These are phyloP conservation scores for Anthopleura sola DNA, from an alignment of 64 coral and sea anemone genomes.

Conservation along the genomic window DNA sequence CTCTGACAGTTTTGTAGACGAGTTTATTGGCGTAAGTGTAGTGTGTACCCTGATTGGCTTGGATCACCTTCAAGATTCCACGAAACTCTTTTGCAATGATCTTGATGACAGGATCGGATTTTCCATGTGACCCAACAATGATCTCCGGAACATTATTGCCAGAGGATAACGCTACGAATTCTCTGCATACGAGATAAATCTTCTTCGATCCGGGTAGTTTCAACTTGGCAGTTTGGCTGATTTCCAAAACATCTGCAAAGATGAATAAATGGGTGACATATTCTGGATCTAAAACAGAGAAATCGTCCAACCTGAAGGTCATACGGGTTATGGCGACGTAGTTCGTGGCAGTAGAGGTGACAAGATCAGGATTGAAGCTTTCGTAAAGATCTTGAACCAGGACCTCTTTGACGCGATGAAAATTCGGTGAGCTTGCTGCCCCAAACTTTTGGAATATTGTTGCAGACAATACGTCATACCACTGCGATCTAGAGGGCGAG, in stretches of 20 bases:
- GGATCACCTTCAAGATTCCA: conserved; percentile 45
- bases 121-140: conserved; percentile 25
- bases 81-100: conserved; percentile 43
- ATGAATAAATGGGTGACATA: conserved; percentile 52
- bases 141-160: conserved; percentile 36
- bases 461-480: conserved; percentile 26
- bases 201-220: conserved; percentile 25
- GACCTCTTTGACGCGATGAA: background rate
- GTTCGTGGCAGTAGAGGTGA: conserved; percentile 47
- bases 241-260: conserved; percentile 43
- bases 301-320: conserved; percentile 33
- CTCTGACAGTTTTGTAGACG: conserved; percentile 32
- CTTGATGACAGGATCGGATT: conserved; percentile 37
- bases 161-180: conserved; percentile 39
- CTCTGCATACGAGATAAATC: conserved; percentile 43
- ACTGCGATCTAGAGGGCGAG: background rate
- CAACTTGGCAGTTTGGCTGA: conserved; percentile 22
- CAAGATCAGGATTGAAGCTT: conserved; percentile 53
- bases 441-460: conserved; percentile 50
- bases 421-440: conserved; percentile 16
- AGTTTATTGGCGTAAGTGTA: conserved; percentile 36
- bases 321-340: conserved; percentile 42
- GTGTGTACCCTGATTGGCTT: conserved; percentile 31
- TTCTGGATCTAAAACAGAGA: conserved; percentile 35
- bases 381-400: conserved; percentile 17